phyloP scores from a whole-genome alignment of 2,888 invertebrate genomes.

The Omphaloscelis lunosa region DNA sequence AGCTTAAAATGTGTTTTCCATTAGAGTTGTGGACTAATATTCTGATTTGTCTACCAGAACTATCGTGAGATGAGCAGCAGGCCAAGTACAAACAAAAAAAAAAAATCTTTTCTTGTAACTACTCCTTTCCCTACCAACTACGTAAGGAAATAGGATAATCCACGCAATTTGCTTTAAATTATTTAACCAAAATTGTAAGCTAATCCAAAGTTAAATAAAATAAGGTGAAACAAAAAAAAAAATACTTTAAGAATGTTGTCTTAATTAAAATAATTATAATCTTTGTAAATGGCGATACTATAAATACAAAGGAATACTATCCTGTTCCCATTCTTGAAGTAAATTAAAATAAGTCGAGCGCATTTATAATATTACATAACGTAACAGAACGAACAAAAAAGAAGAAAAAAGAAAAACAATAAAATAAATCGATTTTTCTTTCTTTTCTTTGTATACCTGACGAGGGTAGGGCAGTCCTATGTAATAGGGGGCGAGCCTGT shows the following conservation, averaged over 20 bases:
- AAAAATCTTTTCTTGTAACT: not conserved
- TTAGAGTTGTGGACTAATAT: conserved; percentile 13
- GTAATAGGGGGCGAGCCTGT: no score
- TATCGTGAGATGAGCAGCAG: not conserved
- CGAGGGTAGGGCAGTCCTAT: no score
- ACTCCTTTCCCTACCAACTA: not conserved
- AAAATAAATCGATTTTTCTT: no score
- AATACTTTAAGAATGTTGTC: not conserved
- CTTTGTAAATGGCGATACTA: not conserved
- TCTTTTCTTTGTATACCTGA: no score
- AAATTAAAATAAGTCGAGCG: conserved; percentile 21
- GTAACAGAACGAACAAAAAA: no score
- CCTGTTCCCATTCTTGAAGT: not conserved
- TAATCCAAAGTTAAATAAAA: not conserved
- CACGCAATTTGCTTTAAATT: not conserved
- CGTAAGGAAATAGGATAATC: not conserved
- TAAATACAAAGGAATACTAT: not conserved
- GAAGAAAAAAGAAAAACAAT: no score
- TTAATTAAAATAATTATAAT: not conserved
- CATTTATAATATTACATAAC: conserved; percentile 1
- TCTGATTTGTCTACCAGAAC: not conserved
- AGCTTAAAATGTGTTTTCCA: conserved; percentile 18
- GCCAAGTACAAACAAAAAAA: not conserved
- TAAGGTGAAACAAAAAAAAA: not conserved
- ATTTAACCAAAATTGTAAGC: not conserved